Evolutionary conservation across 2,797 vertebrate species (phyloP), one percentile per base, ranked within the genome.

Genomic region (Ceryle rudis): DNA sequence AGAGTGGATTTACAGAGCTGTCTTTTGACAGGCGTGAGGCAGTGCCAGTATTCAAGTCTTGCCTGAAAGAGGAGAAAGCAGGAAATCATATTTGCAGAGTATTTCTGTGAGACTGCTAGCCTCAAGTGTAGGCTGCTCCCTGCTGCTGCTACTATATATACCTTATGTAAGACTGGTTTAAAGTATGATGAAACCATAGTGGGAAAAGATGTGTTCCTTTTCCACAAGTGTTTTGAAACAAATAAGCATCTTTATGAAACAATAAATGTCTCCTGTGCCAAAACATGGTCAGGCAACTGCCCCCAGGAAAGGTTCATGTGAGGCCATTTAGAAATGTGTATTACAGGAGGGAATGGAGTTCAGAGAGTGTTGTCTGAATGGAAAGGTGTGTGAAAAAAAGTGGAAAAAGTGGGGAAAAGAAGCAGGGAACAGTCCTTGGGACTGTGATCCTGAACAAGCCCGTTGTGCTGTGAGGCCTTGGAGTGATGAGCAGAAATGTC

Each of bases 41-140:
- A 87, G 52, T 87, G 93, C 92, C 86, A 92, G 81, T 70, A 58
- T 61, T 92, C 54, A 57, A 81, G 78, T 78, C 71, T 89, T 91
- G 62, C n/a, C 44, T n/a, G 54, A 61, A 88, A 69, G 33, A 78
- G 51, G 61, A 92, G 71, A 80, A 94, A 81, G 85, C 47, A 31
- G 78, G 26, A 66, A 95, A 70, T 81, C 3, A 1, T 86, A 86
- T 79, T 89, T 86, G 77, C 37, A 28, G 60, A 78, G 71, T 70
- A 57, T 89, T 96, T 95, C 88, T 90, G 91, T 71, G 90, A 93
- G 88, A 89, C 88, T 94, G 95, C 87, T 84, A 94, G 82, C 65
- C 80, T 88, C 82, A 78, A 91, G 90, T 93, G 90, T 86, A 79
- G 91, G 92, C 84, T 95, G 82, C 62, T 95, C 71, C 86, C 92